Conservation (phyloP, 1,140 invertebrate genomes). For the Diplogasteroides magnus region DNA sequence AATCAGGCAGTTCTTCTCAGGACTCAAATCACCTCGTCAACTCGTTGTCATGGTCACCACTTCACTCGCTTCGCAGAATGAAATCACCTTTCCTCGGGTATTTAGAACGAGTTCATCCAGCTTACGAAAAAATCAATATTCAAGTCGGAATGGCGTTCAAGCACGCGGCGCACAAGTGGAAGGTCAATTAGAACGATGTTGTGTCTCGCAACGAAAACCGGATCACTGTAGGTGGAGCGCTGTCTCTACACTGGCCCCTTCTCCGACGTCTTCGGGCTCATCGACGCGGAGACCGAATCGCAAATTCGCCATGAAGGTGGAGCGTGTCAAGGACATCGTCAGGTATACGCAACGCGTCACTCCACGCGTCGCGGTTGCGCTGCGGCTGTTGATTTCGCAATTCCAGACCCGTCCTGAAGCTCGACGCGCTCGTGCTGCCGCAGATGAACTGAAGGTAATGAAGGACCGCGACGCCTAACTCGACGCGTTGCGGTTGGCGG, state of each 20-base stretch:
- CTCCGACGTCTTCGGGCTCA: slow-evolving; percentile 31
- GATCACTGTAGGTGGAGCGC: slow-evolving; percentile 16
- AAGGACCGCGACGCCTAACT: too few relatives aligned
- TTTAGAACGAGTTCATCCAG: too few relatives aligned
- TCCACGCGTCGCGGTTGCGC: too few relatives aligned
- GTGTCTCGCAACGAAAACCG: too few relatives aligned
- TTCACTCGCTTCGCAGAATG: too few relatives aligned
- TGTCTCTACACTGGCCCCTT: slow-evolving; percentile 33
- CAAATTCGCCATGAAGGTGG: slow-evolving; percentile 35
- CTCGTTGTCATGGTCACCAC: too few relatives aligned
- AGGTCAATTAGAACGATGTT: not conserved
- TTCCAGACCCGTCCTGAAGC: slow-evolving; percentile 29
- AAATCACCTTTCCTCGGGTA: too few relatives aligned
- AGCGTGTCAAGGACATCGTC: slow-evolving; percentile 24
- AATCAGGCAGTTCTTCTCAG: too few relatives aligned
- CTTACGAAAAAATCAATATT: too few relatives aligned
- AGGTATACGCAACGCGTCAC: too few relatives aligned
- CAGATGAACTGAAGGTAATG: slow-evolving; percentile 12
- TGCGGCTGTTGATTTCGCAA: not conserved
- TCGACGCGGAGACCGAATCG: slow-evolving; percentile 14
- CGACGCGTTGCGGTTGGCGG: too few relatives aligned
- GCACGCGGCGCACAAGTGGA: not conserved
- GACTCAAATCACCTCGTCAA: too few relatives aligned
- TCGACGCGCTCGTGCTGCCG: slow-evolving; percentile 33
- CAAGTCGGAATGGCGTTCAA: not conserved